Percentiles rank a stretch among this genome's conserved stretches.
Evolutionary conservation across 2,888 invertebrate genomes (phyloP).

Genomic region (Endotricha flammealis): DNA sequence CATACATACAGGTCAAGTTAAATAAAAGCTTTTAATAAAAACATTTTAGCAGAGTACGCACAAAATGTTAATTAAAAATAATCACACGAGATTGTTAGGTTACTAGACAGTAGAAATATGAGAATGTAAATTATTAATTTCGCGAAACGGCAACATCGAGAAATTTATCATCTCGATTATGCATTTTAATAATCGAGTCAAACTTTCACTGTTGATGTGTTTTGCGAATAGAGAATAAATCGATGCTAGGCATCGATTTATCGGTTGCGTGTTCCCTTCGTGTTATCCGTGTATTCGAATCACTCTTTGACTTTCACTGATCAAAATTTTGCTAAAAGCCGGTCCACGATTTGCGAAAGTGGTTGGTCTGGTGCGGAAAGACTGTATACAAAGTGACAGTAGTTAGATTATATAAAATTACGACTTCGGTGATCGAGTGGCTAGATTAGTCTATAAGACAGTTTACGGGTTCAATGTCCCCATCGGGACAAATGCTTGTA

Average conservation of each 20-base stretch:
- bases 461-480: too few relatives aligned
- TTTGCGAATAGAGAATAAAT: conserved; percentile 5
- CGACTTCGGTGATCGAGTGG: too few relatives aligned
- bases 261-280: conserved; percentile 50
- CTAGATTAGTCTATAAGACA: too few relatives aligned
- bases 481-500: too few relatives aligned
- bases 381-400: conserved; percentile 5
- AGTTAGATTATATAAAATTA: conserved; percentile 4
- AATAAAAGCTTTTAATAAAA: too few relatives aligned
- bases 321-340: conserved; percentile 77
- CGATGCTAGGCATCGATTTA: conserved; percentile 25
- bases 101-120: too few relatives aligned
- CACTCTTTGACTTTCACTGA: conserved; percentile 70
- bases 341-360: conserved; percentile 72
- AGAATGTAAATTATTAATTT: background rate
- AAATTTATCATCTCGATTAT: background rate
- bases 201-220: conserved; percentile 9
- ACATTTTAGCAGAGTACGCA: too few relatives aligned
- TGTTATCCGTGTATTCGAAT: conserved; percentile 32
- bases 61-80: too few relatives aligned
- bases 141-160: background rate
- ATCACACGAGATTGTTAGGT: too few relatives aligned
- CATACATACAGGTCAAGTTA: too few relatives aligned
- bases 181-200: conserved; percentile 15
- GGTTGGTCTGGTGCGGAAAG: conserved; percentile 50